A percentile compares a stretch with the other conserved stretches of the same genome.
These are phyloP conservation scores for Eilema caniola DNA, from an alignment of 2,888 invertebrate genomes.

Conservation along the genomic window DNA sequence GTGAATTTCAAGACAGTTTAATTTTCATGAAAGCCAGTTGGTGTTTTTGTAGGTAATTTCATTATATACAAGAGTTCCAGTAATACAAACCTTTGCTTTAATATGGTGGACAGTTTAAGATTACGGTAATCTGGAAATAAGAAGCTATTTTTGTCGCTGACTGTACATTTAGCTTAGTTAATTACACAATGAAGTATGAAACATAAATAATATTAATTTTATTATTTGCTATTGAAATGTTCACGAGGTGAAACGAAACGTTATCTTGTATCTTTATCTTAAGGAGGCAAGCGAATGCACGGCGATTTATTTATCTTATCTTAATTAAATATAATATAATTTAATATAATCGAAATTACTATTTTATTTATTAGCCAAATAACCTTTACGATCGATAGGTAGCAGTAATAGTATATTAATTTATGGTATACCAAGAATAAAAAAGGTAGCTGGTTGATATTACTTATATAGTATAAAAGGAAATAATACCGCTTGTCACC, in stretches of 20 bases:
- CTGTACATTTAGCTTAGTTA: conserved; percentile 1
- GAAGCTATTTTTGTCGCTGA: neutral
- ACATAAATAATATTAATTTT: conserved; percentile 15
- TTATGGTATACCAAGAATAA: no score
- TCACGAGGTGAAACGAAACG: conserved; percentile 9
- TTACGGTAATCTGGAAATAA: neutral
- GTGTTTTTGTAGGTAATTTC: no score
- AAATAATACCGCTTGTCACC: no score
- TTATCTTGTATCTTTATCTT: conserved; percentile 2
- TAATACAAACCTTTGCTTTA: neutral
- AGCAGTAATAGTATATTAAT: neutral
- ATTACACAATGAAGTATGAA: conserved; percentile 10
- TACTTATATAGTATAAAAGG: no score
- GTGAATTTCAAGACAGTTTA: no score
- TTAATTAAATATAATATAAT: conserved; percentile 13
- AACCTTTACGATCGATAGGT: conserved; percentile 9
- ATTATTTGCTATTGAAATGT: conserved; percentile 9
- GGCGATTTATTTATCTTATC: conserved; percentile 13
- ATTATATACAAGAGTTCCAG: no score
- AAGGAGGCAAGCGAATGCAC: conserved; percentile 10
- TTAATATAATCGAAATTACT: conserved; percentile 10
- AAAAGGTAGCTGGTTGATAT: no score
- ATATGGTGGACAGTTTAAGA: no score
- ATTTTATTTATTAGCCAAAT: conserved; percentile 7
- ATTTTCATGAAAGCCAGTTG: no score